Evolutionary conservation across 1,140 invertebrate species (phyloP), one percentile per base, ranked within the genome.

Genomic region (Trichonephila clavata): DNA sequence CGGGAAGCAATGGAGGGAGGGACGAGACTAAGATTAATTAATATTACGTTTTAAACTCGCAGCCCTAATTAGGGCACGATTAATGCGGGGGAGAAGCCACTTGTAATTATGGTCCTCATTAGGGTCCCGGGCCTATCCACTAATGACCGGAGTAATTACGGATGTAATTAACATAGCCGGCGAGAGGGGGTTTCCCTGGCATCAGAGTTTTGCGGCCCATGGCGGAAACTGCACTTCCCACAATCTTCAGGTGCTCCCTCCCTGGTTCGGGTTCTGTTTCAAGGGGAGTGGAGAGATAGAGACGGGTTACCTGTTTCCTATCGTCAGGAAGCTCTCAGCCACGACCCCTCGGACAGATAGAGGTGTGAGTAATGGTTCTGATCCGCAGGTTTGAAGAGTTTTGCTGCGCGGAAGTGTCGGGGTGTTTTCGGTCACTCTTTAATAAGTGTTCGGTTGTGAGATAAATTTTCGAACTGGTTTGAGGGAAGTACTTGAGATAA

Each of bases 91-190:
- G 68, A 68, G 87, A 86, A 90, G 93, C 87, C 93, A 94, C 93
- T 94, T 94, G 93, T 94, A 94, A 94, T 94, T 94, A 94, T 89
- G 93, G 93, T 59, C 86, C 93, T 94, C 93, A 94, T 94, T 94
- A 94, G 65, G 87, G 87, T 27, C 87, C 87, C 71, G 61, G 39
- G 60, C 60, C 84, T 86, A 90, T 89, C 93, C 93, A 90, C 93
- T 94, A 94, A 94, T 94, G 93, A 94, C 93, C 77, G 80, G 50
- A 90, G 93, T 94, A 94, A 94, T 94, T 94, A 94, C 87, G 93
- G 87, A 94, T 94, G 93, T 94, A 94, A 94, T 94, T 94, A 94
- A 94, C 93, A 90, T 83, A 24, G 77, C 60, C 57, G n/a, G 24
- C n/a, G 84, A 32, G 43, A 81, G 59, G 43, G 50, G 43, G 83